phyloP scores from a whole-genome alignment of 2,797 vertebrate species.

The Rhynchonycteris naso region DNA sequence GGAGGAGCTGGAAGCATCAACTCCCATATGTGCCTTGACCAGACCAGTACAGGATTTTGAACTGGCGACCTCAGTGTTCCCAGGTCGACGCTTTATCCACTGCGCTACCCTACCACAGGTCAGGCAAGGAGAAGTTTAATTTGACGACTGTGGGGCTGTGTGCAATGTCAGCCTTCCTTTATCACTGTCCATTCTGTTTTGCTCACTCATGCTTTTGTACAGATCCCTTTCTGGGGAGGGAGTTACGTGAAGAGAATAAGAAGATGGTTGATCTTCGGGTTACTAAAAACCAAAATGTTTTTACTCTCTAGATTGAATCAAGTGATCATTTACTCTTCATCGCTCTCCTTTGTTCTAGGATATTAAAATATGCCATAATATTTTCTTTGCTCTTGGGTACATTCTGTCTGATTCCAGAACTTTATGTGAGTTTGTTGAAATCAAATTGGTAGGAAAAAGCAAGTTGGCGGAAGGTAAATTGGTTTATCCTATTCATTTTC shows the following conservation, averaged over 20 bases:
- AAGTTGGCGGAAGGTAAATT: neutral
- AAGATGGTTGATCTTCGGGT: neutral
- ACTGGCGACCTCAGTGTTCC: too few relatives aligned
- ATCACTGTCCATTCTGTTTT: neutral
- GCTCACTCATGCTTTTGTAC: neutral
- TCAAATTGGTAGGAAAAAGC: neutral
- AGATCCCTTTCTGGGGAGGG: neutral
- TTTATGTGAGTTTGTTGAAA: neutral
- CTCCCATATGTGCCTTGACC: too few relatives aligned
- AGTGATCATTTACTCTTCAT: neutral
- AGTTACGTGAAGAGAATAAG: neutral
- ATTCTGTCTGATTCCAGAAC: neutral
- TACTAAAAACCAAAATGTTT: neutral
- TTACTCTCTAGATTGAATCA: neutral
- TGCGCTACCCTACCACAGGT: too few relatives aligned
- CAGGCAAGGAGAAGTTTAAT: too few relatives aligned
- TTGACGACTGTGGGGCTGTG: too few relatives aligned
- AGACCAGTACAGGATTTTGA: too few relatives aligned
- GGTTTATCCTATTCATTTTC: neutral
- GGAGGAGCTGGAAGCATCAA: too few relatives aligned
- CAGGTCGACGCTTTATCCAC: too few relatives aligned
- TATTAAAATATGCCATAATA: neutral
- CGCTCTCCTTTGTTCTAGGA: neutral
- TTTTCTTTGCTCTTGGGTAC: neutral
- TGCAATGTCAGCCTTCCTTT: neutral